phyloP scores from a whole-genome alignment of 2,797 vertebrate genomes.

The Sebastes kiyomatsui region DNA sequence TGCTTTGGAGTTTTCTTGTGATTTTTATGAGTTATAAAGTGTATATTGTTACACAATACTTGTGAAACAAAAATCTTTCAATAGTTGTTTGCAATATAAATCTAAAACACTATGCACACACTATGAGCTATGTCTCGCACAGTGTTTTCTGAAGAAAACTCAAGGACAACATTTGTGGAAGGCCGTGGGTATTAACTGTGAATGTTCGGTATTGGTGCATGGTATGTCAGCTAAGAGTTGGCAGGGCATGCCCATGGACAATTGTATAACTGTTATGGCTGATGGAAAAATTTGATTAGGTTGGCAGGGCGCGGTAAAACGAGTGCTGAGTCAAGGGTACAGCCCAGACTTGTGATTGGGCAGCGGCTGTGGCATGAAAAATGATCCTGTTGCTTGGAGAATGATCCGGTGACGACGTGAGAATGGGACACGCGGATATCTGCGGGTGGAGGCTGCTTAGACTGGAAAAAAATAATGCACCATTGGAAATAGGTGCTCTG shows the following conservation, averaged over 20 bases:
- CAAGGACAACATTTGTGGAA: background rate
- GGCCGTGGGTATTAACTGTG: background rate
- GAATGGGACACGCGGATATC: background rate
- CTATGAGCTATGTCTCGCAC: background rate
- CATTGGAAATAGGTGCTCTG: no score
- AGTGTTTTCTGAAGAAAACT: background rate
- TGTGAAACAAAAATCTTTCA: background rate
- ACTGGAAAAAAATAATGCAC: no score
- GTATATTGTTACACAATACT: background rate
- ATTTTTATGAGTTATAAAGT: background rate
- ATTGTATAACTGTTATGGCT: background rate
- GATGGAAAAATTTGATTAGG: slow-evolving; percentile 8
- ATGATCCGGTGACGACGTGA: background rate
- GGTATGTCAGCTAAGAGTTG: background rate
- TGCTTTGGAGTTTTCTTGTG: no score
- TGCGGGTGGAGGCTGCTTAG: background rate
- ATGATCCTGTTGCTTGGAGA: background rate
- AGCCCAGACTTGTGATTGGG: background rate
- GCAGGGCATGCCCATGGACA: background rate
- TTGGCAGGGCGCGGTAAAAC: background rate
- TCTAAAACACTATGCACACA: background rate
- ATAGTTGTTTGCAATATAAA: background rate
- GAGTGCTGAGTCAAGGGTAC: background rate
- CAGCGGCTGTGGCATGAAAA: background rate
- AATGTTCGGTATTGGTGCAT: background rate